phyloP scores from a whole-genome alignment of 2,113 vertebrate genomes.

The Procavia capensis region DNA sequence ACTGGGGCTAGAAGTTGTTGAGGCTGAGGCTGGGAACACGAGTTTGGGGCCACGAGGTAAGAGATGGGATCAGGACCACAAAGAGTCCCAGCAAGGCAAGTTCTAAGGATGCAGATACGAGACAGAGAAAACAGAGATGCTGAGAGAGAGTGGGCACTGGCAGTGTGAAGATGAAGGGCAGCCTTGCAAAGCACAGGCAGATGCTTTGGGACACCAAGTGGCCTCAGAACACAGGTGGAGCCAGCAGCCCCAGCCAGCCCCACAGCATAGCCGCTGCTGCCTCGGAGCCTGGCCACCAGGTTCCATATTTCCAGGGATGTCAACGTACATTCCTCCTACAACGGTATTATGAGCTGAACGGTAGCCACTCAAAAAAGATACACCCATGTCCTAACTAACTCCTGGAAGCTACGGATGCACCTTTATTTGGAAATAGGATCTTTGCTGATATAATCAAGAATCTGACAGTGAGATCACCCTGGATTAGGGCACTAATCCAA shows the following conservation, averaged over 20 bases:
- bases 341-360: not conserved
- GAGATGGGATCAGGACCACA: not conserved
- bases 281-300: fast-evolving
- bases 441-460: not conserved
- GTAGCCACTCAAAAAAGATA: not conserved
- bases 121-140: fast-evolving
- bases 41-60: not conserved
- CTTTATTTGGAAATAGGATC: not conserved
- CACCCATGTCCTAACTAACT: too few relatives aligned
- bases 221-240: not conserved
- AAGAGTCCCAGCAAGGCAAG: not conserved
- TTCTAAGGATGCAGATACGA: fast-evolving
- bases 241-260: too few relatives aligned
- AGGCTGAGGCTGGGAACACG: fast-evolving
- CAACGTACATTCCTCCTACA: not conserved
- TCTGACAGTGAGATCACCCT: fast-evolving
- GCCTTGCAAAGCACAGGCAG: not conserved
- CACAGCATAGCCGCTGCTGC: fast-evolving
- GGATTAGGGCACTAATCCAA: not conserved
- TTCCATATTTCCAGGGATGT: fast-evolving
- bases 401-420: not conserved
- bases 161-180: not conserved
- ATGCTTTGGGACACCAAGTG: fast-evolving
- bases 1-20: not conserved
- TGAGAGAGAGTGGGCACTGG: fast-evolving